A percentile compares a stretch with the other conserved stretches of the same genome.
These are phyloP conservation scores for Eulithis testata DNA, from an alignment of 2,888 invertebrate genomes.

Conservation along the genomic window DNA sequence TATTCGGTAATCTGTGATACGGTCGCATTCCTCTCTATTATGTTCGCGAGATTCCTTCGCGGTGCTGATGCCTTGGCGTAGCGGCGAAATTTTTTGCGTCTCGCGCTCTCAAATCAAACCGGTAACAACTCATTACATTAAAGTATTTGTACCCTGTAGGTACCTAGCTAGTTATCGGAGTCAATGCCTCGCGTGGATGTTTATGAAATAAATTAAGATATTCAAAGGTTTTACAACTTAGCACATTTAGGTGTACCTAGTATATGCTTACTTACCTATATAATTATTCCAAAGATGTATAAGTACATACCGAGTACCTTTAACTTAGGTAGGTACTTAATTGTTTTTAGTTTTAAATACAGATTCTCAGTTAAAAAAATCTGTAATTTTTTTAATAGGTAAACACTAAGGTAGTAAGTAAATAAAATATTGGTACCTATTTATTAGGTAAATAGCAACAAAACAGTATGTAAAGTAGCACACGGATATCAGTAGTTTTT, in stretches of 20 bases:
- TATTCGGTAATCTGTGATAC: slow-evolving; percentile 33
- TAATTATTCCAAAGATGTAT: too few species aligned
- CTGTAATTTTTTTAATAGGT: too few species aligned
- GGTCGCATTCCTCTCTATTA: slow-evolving; percentile 78
- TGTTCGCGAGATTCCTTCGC: slow-evolving; percentile 72
- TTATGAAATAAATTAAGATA: slow-evolving; percentile 31
- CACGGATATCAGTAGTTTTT: too few species aligned
- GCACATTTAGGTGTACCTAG: not conserved
- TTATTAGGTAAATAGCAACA: too few species aligned
- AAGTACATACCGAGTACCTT: too few species aligned
- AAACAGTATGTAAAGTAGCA: too few species aligned
- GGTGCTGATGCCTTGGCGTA: slow-evolving; percentile 59
- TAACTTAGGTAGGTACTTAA: too few species aligned
- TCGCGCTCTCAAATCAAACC: slow-evolving; percentile 75
- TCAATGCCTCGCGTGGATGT: slow-evolving; percentile 39
- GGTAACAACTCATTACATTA: slow-evolving; percentile 68
- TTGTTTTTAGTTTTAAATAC: too few species aligned
- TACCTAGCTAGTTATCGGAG: slow-evolving; percentile 36
- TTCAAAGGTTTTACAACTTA: slow-evolving; percentile 23
- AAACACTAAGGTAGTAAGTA: too few species aligned
- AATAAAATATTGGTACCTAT: too few species aligned
- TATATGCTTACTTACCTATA: too few species aligned
- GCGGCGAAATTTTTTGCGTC: slow-evolving; percentile 80
- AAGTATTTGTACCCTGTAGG: slow-evolving; percentile 43
- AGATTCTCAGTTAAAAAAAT: too few species aligned